Base-by-base conservation (phyloP, 2,797 vertebrate genomes). In the Morus bassanus region DNA sequence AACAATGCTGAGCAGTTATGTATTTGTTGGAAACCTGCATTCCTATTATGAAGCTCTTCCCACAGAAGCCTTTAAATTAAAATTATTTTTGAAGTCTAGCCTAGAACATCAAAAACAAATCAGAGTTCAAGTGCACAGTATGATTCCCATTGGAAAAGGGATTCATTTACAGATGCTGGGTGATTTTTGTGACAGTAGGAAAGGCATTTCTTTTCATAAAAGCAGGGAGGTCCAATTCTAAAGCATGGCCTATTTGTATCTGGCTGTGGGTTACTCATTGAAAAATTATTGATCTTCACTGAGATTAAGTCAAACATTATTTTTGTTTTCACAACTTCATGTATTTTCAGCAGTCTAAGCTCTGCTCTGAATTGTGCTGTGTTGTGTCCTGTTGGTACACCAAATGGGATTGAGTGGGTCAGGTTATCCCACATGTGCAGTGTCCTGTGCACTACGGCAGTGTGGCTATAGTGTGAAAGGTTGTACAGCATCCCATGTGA, bases 81-180 rank as follows among this genome's bases (percentile, higher is more conserved):
- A 94, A 84, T 93, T 79, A 85, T 92, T 94, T 94, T 92, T 81
- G 75, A 95, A 97, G 93, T 84, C 77, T 60, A 95, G 69, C 80
- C 67, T 85, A 93, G 92, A 97, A 92, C 88, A 95, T 92, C 90
- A 95, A 95, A 97, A 96, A 31, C 91, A 93, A 96, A 95, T 91
- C 93, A n/a, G 76, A 96, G 93, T 96, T 96, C 93, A 94, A 93
- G 88, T 57, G 79, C 72, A 72, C 30, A 87, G 82, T 81, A 63
- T 75, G 89, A 93, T 95, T 93, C 88, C 89, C 75, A 73, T 17
- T 15, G 78, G 93, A 94, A 78, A 92, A 87, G 48, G 79, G 78
- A 89, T 84, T 93, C 43, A 56, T 97, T 96, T 88, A 43, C 60
- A 96, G 73, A 93, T 45, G 10, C 56, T 45, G 82, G 86, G 64